phyloP scores from a whole-genome alignment of 2,797 vertebrate genomes.

The Myotis findleyi region DNA sequence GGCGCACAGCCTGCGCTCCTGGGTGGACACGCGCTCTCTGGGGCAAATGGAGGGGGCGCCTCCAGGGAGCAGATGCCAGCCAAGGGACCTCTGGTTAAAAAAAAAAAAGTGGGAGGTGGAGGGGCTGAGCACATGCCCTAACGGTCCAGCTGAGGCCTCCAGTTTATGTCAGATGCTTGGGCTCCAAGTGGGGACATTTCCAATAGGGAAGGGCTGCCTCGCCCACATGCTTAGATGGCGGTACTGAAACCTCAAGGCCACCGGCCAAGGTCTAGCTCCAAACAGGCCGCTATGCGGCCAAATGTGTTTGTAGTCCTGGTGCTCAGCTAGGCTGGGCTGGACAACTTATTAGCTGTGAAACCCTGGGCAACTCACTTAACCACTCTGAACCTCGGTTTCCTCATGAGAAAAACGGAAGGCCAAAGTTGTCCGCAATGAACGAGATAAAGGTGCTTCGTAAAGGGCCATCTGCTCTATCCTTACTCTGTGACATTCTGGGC shows the following conservation, averaged over 20 bases:
- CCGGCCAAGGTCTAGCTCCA: not conserved
- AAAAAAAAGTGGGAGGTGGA: not conserved
- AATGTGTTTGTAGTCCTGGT: not conserved
- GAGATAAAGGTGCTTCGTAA: not conserved
- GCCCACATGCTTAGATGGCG: not conserved
- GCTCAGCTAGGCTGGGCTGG: not conserved
- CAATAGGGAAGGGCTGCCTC: slow-evolving; percentile 39
- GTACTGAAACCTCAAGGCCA: not conserved
- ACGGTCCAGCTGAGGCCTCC: not conserved
- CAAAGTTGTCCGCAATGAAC: not conserved
- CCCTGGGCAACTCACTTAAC: not conserved
- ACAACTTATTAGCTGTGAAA: not conserved
- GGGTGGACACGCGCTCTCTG: not conserved
- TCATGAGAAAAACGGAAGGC: slow-evolving; percentile 3
- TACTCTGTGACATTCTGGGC: not conserved
- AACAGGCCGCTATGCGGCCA: not conserved
- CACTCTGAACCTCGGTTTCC: slow-evolving; percentile 58
- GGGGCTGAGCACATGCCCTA: not conserved
- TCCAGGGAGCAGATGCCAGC: not conserved
- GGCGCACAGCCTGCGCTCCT: not conserved
- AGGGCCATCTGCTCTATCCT: slow-evolving; percentile 6
- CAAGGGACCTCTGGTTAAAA: not conserved
- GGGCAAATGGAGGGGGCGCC: not conserved
- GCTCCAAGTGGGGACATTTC: not conserved
- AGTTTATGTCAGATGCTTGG: not conserved